Evolutionary conservation across 92 coral and sea anemone genomes (phyloP).

Genomic region (Porites lobata): DNA sequence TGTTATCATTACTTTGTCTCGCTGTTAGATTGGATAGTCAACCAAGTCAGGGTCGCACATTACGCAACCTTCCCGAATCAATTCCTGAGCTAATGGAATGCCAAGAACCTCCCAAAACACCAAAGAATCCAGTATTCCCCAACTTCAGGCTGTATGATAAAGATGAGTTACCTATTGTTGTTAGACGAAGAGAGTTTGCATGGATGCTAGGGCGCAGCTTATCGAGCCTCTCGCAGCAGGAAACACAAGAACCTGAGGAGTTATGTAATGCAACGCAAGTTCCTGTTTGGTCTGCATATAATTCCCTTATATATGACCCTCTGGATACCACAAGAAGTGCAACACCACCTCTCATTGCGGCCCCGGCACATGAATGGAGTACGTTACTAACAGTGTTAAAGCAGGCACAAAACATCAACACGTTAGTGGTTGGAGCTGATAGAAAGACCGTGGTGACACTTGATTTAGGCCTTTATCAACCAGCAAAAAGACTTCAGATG

Average conservation of each 20-base stretch:
- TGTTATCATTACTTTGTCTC: too few relatives aligned
- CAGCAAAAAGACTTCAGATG: slow-evolving; percentile 61
- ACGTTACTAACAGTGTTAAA: not conserved
- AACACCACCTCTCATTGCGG: slow-evolving; percentile 23
- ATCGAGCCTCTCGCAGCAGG: slow-evolving; percentile 12
- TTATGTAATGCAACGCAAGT: not conserved
- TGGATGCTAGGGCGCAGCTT: slow-evolving; percentile 44
- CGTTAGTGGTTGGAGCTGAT: slow-evolving; percentile 58
- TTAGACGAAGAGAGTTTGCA: slow-evolving; percentile 32
- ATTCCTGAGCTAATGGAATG: slow-evolving; percentile 65
- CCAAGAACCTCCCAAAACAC: slow-evolving; percentile 57
- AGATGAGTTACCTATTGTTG: slow-evolving; percentile 14
- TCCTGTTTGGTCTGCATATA: slow-evolving; percentile 33
- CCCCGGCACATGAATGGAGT: slow-evolving; percentile 34
- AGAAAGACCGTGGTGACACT: slow-evolving; percentile 62
- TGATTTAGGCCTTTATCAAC: slow-evolving; percentile 73
- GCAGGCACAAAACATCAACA: slow-evolving; percentile 34
- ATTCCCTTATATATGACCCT: slow-evolving; percentile 6
- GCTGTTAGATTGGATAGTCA: too few relatives aligned
- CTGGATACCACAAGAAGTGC: slow-evolving; percentile 30
- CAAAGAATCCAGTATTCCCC: slow-evolving; percentile 22
- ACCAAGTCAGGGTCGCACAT: slow-evolving; percentile 45
- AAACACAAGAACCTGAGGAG: slow-evolving; percentile 9
- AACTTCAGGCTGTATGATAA: slow-evolving; percentile 2
- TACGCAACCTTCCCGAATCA: slow-evolving; percentile 67